These are phyloP conservation scores for Myioborus miniatus DNA, from an alignment of 2,797 vertebrate genomes.

Conservation along the genomic window DNA sequence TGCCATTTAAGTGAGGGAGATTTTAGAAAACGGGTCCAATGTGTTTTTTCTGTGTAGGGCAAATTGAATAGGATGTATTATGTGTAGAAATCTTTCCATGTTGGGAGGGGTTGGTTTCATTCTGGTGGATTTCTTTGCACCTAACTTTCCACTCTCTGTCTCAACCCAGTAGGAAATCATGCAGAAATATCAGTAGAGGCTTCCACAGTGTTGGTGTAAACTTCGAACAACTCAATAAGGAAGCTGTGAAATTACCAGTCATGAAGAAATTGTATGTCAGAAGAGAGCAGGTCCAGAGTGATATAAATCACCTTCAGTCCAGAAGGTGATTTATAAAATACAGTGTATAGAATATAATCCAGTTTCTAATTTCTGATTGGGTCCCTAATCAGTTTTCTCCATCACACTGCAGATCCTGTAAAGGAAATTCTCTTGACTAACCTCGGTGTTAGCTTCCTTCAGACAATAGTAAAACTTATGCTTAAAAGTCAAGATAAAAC, in stretches of 20 bases:
- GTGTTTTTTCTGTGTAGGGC: neutral
- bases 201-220: neutral
- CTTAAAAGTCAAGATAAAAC: neutral
- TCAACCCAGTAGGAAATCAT: neutral
- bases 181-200: neutral
- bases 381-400: neutral
- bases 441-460: neutral
- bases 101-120: neutral
- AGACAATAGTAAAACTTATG: neutral
- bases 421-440: neutral
- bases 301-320: no score
- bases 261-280: neutral
- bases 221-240: neutral
- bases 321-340: neutral
- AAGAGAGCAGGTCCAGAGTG: neutral
- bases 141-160: neutral
- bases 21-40: neutral
- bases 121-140: neutral
- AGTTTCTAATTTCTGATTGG: neutral
- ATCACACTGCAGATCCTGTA: neutral
- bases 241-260: neutral
- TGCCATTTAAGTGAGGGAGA: neutral
- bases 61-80: neutral
- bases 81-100: neutral
- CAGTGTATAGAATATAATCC: neutral